These are phyloP conservation scores for Leptura quadrifasciata DNA, from an alignment of 2,888 invertebrate species.

Conservation along the genomic window DNA sequence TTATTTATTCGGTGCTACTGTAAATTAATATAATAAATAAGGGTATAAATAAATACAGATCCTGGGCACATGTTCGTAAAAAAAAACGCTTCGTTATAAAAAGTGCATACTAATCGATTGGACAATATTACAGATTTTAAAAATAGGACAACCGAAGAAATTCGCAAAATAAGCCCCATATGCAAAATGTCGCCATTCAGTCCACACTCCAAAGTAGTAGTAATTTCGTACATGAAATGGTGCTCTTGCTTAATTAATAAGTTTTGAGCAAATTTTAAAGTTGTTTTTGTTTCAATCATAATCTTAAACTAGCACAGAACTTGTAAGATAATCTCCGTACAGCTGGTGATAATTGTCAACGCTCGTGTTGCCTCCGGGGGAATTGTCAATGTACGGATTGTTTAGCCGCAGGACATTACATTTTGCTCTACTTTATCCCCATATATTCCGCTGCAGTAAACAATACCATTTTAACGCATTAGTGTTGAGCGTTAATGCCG, in stretches of 20 bases:
- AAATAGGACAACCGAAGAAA: too few species aligned
- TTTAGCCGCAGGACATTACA: constrained; percentile 26
- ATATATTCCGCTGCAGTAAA: constrained; percentile 24
- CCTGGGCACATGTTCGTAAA: too few species aligned
- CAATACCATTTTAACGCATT: constrained; percentile 20
- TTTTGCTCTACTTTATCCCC: constrained; percentile 12
- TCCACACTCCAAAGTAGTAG: too few species aligned
- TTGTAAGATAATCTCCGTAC: not conserved
- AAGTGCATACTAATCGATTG: too few species aligned
- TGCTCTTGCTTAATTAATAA: not conserved
- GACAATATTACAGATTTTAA: too few species aligned
- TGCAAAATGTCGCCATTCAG: too few species aligned
- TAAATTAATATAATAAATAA: too few species aligned
- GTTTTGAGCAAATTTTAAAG: not conserved
- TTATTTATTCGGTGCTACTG: too few species aligned
- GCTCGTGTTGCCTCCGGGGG: constrained; percentile 16
- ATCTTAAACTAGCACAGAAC: not conserved
- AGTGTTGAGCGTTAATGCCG: constrained; percentile 16
- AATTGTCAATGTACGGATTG: constrained; percentile 27
- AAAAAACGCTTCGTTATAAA: too few species aligned
- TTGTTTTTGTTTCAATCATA: not conserved
- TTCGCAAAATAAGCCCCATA: too few species aligned
- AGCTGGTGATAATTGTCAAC: constrained; percentile 8
- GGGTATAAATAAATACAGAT: too few species aligned
- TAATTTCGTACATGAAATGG: too few species aligned